Evolutionary conservation across 2,113 vertebrate species (phyloP), one percentile per base, ranked within the genome.

Genomic region (Pogonocichla stellata): DNA sequence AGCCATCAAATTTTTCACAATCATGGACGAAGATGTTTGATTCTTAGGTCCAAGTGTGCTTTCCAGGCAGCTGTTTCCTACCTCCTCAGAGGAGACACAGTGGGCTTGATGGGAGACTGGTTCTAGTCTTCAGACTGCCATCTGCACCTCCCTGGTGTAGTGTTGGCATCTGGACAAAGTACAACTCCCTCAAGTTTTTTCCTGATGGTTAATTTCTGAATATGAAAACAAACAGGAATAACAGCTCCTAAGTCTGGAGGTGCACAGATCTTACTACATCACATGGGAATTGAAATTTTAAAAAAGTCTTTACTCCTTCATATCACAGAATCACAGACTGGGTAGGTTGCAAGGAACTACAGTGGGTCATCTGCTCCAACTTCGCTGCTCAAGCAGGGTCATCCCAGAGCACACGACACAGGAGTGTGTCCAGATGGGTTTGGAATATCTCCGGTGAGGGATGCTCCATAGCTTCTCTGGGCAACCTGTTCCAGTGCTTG

Each of bases 101-200:
- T 51, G 14, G n/a, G 18, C 50, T 93, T 65, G 47, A 92, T 73
- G 42, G 10, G 88, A 88, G 54, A 33, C 19, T 82, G 26, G 2
- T 65, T 95, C 66, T 88, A 40, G n/a, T 69, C 42, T 86, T 80
- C 33, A 67, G 31, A 23, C 18, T 94, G 45, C 66, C 81, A 92
- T n/a, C 45, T 92, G 74, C n/a, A 87, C 19, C 26, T 43, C 70
- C 40, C 57, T 80, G 12, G 29, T 61, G 61, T n/a, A 1, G 0
- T 53, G 19, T 33, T 86, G 73, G 70, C 40, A 70, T 61, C 31
- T 90, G 62, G 42, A 23, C 14, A 36, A 93, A 80, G 50, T 65
- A 57, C 22, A 66, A 4, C 12, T 77, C 26, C 51, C 66, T 5
- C 36, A 51, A 16, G 38, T 48, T 87, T 25, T 66, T 36, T 92